These are phyloP conservation scores for Mesitornis unicolor DNA, from an alignment of 2,113 vertebrate species.

Conservation along the genomic window DNA sequence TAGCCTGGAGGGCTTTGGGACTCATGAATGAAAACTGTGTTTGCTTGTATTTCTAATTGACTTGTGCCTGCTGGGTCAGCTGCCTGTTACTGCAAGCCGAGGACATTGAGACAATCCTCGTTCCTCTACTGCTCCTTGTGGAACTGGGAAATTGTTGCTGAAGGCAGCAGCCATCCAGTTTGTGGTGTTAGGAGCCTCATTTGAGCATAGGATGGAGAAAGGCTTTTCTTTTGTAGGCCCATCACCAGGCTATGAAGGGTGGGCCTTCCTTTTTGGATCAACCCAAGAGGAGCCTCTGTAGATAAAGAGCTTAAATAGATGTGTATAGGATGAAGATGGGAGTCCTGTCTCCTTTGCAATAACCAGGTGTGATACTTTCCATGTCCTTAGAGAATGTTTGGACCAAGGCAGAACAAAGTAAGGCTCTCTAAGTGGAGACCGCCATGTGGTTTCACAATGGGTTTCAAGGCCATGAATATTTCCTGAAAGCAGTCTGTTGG, in stretches of 20 bases:
- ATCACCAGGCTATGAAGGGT: not conserved
- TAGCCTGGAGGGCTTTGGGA: conserved; percentile 32
- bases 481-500: not conserved
- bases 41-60: conserved; percentile 64
- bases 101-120: not conserved
- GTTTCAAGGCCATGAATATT: not conserved
- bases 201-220: not conserved
- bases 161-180: not conserved
- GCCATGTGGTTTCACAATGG: not conserved
- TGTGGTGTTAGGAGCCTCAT: not conserved
- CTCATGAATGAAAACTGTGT: conserved; percentile 61
- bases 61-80: conserved; percentile 56
- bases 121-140: not conserved
- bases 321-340: not conserved
- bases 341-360: not conserved
- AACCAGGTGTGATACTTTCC: not conserved
- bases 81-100: conserved; percentile 22
- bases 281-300: not conserved
- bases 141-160: not conserved
- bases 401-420: not conserved
- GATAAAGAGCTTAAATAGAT: not conserved
- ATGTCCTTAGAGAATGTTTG: not conserved
- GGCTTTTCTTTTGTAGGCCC: not conserved
- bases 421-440: not conserved
- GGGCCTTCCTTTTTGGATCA: not conserved